Conservation (phyloP, 2,888 invertebrate species). For the Lasioglossum leucozonium region DNA sequence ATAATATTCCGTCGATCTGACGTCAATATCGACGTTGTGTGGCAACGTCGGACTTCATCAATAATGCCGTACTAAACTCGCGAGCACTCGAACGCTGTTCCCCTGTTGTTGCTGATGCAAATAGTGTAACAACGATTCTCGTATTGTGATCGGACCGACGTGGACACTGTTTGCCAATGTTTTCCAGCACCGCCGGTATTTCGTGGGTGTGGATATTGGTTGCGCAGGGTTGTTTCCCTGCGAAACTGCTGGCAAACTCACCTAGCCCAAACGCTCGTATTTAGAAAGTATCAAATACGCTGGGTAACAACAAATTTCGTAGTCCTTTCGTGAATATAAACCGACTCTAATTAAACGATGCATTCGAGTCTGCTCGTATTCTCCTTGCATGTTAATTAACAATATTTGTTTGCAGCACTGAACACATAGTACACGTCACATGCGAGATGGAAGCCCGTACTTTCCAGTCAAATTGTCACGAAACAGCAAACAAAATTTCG, state of each 20-base stretch:
- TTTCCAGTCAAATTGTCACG: neutral
- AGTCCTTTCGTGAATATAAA: neutral
- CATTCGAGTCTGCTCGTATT: neutral
- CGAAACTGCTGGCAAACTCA: neutral
- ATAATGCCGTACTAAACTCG: neutral
- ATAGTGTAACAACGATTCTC: constrained; percentile 2
- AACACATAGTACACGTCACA: neutral
- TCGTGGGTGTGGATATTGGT: neutral
- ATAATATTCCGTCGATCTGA: neutral
- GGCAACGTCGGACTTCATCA: neutral
- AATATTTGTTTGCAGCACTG: neutral
- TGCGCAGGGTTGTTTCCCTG: neutral
- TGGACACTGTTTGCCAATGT: neutral
- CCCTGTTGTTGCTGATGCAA: neutral
- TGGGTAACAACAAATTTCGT: neutral
- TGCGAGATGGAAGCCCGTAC: neutral
- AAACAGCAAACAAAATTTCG: constrained; percentile 1
- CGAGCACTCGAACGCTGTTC: neutral
- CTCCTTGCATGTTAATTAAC: neutral
- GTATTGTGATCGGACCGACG: neutral
- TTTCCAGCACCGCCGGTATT: neutral
- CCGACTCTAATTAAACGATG: neutral
- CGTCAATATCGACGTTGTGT: neutral
- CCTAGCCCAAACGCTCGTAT: neutral
- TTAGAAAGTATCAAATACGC: neutral